A percentile compares a stretch with the other conserved stretches of the same genome.
Conservation (phyloP, 2,113 vertebrate genomes). For the Heterotis niloticus region DNA sequence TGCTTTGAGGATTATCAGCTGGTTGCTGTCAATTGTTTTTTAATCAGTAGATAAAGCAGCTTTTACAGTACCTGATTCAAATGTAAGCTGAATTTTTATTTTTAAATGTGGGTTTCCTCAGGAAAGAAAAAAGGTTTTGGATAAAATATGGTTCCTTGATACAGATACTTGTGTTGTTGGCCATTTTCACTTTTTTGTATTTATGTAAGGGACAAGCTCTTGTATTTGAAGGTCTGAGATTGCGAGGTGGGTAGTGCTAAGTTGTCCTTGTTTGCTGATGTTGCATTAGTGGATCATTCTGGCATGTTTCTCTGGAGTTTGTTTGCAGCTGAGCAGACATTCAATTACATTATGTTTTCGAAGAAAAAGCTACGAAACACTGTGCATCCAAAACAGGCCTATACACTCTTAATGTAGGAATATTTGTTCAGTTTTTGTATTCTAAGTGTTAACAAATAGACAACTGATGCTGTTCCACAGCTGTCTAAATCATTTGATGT, state of each 20-base stretch:
- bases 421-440: too few species aligned
- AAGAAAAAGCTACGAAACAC: too few species aligned
- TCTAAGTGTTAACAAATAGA: too few species aligned
- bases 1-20: too few species aligned
- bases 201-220: not conserved
- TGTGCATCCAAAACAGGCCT: too few species aligned
- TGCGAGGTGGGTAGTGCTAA: not conserved
- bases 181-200: not conserved
- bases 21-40: too few species aligned
- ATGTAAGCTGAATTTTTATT: conserved; percentile 1
- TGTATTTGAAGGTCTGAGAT: not conserved
- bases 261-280: not conserved
- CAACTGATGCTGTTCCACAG: too few species aligned
- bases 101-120: not conserved
- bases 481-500: too few species aligned
- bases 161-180: not conserved
- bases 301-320: not conserved
- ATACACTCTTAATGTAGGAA: too few species aligned
- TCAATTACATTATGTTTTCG: too few species aligned
- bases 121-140: not conserved
- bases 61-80: not conserved
- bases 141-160: conserved; percentile 11
- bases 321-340: too few species aligned
- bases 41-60: not conserved
- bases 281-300: not conserved